Evolutionary conservation across 2,888 invertebrate genomes (phyloP), one percentile per base, ranked within the genome.

Genomic region (Eulithis prunata): DNA sequence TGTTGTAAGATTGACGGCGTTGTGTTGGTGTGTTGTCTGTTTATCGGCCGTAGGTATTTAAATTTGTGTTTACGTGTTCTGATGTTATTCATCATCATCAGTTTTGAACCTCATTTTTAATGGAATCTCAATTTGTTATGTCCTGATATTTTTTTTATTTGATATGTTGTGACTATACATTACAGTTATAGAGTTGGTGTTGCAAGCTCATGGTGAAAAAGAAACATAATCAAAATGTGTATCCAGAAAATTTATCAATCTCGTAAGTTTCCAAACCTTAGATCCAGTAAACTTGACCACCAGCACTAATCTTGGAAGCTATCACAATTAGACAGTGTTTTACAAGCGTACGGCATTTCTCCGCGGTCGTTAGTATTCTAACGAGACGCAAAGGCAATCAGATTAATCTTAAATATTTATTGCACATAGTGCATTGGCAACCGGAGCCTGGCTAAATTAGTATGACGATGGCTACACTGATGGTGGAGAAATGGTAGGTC

Each of bases 371-470:
- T 91, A 89, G 90, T 91, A 92, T 91, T 91, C 92, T 83, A 89
- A 86, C 87, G 80, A 86, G 85, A 82, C 74, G 76, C 78, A 76
- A 78, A 79, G 76, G 83, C 86, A 88, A 92, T 92, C 93, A 87
- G 91, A 91, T 91, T 90, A 90, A 91, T 91, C 89, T 91, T 90
- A 91, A 92, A 92, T 93, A 93, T 92, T 93, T 92, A 93, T 92
- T 93, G 89, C 90, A 85, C 89, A 91, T 84, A 86, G 86, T 83
- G 83, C 80, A 85, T 86, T 87, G 87, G 89, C 83, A 88, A 84
- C 83, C 83, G 82, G 83, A 84, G 85, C 77, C 85, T 79, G 75
- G 82, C 74, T 85, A 86, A 91, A 93, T 93, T 93, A 91, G 93
- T 91, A 92, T 93, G 87, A 90, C 81, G 88, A 91, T 91, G 87